Percentiles rank a stretch among this genome's conserved stretches.
Evolutionary conservation across 2,113 vertebrate species (phyloP).

Genomic region (Stictonetta naevosa): DNA sequence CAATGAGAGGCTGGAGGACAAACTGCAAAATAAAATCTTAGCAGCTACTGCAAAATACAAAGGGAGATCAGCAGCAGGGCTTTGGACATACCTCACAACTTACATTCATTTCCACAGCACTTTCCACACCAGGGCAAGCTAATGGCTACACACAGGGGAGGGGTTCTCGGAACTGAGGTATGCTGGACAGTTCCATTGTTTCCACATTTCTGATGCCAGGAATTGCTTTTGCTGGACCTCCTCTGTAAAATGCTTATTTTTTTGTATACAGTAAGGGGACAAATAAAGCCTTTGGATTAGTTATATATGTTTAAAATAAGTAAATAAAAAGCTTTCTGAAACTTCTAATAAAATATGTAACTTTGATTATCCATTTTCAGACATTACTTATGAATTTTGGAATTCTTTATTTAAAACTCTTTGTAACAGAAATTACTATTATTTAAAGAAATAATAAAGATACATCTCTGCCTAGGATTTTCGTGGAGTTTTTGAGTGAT

Average conservation of each 20-base stretch:
- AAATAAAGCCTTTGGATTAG: neutral
- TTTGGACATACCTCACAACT: neutral
- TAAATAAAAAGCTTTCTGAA: neutral
- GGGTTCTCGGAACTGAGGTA: neutral
- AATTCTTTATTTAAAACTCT: slow-evolving; percentile 57
- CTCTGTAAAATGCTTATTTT: neutral
- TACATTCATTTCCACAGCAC: neutral
- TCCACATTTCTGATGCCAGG: neutral
- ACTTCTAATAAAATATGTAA: neutral
- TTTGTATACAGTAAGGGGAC: neutral
- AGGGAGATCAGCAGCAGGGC: neutral
- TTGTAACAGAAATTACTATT: slow-evolving; percentile 58
- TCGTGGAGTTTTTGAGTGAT: slow-evolving; percentile 41
- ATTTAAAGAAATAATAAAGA: slow-evolving; percentile 67
- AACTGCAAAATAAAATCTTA: neutral
- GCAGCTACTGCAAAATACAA: neutral
- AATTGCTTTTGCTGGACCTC: neutral
- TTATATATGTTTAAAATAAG: neutral
- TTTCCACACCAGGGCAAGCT: neutral
- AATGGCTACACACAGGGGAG: neutral
- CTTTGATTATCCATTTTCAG: neutral
- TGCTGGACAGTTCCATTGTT: neutral
- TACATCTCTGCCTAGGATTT: slow-evolving; percentile 38
- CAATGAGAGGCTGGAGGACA: neutral
- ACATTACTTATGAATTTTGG: slow-evolving; percentile 25